Evolutionary conservation across 1,140 invertebrate species (phyloP), one percentile per base, ranked within the genome.

Genomic region (Orchestia grillus): DNA sequence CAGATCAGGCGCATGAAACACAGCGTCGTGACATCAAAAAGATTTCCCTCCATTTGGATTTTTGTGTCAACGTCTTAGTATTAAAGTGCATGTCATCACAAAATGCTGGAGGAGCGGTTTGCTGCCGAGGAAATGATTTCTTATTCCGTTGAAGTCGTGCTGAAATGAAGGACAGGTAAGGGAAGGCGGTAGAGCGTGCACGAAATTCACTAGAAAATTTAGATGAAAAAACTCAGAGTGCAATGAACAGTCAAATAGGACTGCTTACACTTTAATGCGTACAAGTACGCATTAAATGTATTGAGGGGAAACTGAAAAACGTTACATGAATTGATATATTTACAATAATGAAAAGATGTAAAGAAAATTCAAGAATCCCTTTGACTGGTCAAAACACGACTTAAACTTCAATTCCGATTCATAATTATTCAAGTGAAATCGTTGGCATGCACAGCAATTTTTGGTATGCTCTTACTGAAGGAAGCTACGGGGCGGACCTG

Each of bases 371-470:
- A 43, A 45, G 36, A 94, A 44, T 45, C 92, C 92, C 4, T 94
- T 45, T 94, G 92, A 94, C 92, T 94, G 92, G 44, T 47, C 92
- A 94, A 6, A 94, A 94, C 92, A 94, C 92, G 92, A 44, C 92
- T 45, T 94, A 45, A 94, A 45, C 44, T 47, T 94, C 44, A 44
- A 11, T 47, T 94, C 43, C 43, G 40, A 94, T 94, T 94, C 44
- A 42, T 3, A 90, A 19, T 90, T 44, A 44, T 42, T 90, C 4
- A 16, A 90, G 16, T 40, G 23, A 94, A 40, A 47, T 94, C 41
- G 44, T 40, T 44, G 44, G 44, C 92, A 94, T 94, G 92, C 92
- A 94, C 92, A 94, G 47, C 92, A 94, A 16, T 94, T 94, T 8
- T 36, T 40, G 3, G 40, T 45, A 94, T 45, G 40, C 40, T 94